Base-by-base conservation (phyloP, 2,113 vertebrate species). In the Brevimyrus niger region DNA sequence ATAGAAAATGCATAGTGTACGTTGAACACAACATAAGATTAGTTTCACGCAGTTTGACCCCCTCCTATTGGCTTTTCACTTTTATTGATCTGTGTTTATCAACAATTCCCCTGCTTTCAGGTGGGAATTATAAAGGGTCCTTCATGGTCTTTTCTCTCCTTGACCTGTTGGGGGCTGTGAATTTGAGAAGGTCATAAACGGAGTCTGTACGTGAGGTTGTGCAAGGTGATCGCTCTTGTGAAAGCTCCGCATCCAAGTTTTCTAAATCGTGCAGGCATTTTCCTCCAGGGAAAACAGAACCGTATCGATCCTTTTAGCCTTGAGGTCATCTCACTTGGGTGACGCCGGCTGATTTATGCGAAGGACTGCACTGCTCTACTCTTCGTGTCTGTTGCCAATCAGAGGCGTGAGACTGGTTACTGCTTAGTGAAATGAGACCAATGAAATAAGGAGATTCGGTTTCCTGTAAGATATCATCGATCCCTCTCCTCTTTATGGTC, bases 121-220 rank as follows among this genome's bases (percentile, higher is more conserved):
- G 44, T 9, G 44, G 83, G 21, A 27, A 48, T 86, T 47, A 38
- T 47, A 42, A 23, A 84, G 3, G 23, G 7, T 50, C 8, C 53
- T 17, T 58, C 5, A 9, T 53, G 13, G 11, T 69, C 27, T 35
- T 80, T 55, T 55, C n/a, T 80, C 53, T 87, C 73, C 46, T 11
- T 44, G 69, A n/a, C 69, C 88, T 47, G 48, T 35, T 89, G 38
- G 47, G 85, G 88, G 38, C 42, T 87, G 89, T 88, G 65, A 89
- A 88, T 86, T 91, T 88, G 35, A 84, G 87, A 42, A 86, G 89
- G 23, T 58, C 90, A 83, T 55, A 89, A 35, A 88, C 23, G 19
- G 7, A 2, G 50, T 76, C 89, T 47, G 50, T 53, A 50, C 84
- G 46, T 47, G 1, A 3, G 44, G 48, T 42, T 86, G 42, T 65